Percentiles rank a stretch among this genome's conserved stretches.
These are phyloP conservation scores for Paramormyrops kingsleyae DNA, from an alignment of 2,113 vertebrate species.

Conservation along the genomic window DNA sequence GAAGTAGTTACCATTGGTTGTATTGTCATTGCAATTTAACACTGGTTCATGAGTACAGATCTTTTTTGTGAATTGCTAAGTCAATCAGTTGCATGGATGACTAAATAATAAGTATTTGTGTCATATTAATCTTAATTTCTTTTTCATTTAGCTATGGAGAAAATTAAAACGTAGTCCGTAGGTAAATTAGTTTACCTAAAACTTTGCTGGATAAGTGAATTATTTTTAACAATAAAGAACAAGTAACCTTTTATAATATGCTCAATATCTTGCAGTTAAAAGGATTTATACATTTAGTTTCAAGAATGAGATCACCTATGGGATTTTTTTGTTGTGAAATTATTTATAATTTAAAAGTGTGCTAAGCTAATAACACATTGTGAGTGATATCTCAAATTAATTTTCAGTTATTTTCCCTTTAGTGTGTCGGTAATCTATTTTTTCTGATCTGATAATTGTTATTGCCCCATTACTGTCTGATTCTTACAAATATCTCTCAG, in stretches of 20 bases:
- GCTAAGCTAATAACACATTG: background rate
- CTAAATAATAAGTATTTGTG: background rate
- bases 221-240: background rate
- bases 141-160: background rate
- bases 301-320: background rate
- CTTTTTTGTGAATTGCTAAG: background rate
- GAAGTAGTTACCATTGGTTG: background rate
- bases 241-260: background rate
- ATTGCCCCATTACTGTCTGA: background rate
- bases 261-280: background rate
- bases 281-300: background rate
- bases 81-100: background rate
- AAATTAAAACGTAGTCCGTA: background rate
- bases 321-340: background rate
- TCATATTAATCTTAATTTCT: background rate
- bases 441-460: background rate
- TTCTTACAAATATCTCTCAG: background rate
- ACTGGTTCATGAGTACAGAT: background rate
- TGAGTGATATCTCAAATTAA: background rate
- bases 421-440: background rate
- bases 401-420: slow-evolving; percentile 9
- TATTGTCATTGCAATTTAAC: slow-evolving; percentile 4
- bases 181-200: background rate
- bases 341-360: background rate
- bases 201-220: background rate